Percentiles rank a stretch among this genome's conserved stretches.
Evolutionary conservation across 2,113 vertebrate genomes (phyloP).

Genomic region (Sapayoa aenigma): DNA sequence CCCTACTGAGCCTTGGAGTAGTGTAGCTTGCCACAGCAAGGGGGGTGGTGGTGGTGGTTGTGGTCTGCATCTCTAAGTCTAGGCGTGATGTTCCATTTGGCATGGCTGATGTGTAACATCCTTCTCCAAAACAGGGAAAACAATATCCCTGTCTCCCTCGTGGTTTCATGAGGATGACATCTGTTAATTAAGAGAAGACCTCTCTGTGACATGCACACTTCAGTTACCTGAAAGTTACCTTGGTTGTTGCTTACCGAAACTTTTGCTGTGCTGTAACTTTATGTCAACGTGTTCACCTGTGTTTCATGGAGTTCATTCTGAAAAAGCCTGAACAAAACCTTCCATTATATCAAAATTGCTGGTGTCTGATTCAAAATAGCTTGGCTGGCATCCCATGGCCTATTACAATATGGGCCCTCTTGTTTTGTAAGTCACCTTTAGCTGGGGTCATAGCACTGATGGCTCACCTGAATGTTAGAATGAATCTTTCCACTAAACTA

Average conservation of each 20-base stretch:
- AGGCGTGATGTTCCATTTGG: background rate
- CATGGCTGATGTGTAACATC: background rate
- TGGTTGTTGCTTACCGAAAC: background rate
- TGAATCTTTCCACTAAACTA: background rate
- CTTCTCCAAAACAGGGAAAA: background rate
- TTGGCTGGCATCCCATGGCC: background rate
- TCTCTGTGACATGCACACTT: accelerated
- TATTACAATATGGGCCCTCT: background rate
- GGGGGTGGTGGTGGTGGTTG: background rate
- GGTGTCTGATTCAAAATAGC: background rate
- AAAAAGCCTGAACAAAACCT: background rate
- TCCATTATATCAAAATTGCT: background rate
- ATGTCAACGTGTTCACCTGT: background rate
- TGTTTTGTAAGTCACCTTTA: background rate
- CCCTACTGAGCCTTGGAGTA: background rate
- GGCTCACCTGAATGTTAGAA: background rate
- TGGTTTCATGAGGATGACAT: background rate
- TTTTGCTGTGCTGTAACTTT: background rate
- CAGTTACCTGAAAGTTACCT: background rate
- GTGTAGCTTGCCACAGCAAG: accelerated
- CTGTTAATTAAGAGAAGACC: background rate
- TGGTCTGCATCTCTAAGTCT: accelerated
- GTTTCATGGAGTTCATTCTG: background rate
- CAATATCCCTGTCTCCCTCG: background rate
- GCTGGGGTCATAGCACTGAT: background rate